Base-by-base conservation (phyloP, 2,888 invertebrate genomes). In the Coleophora flavipennella region DNA sequence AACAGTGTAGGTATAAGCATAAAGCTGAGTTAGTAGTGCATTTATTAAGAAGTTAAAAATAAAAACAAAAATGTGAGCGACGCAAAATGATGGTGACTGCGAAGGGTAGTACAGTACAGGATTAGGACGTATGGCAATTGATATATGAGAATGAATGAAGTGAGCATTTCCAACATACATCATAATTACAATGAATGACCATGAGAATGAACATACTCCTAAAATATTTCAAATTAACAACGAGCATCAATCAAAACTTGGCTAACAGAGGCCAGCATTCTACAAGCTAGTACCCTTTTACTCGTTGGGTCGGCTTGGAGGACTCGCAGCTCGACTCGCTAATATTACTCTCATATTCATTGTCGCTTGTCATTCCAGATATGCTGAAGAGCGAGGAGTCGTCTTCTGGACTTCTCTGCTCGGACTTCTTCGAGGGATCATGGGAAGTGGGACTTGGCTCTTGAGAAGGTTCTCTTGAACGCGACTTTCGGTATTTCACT, bases 311-410 rank as follows among this genome's bases (percentile, higher is more conserved):
- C 46, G 79, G 76, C 67, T 79, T 80, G 53, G 80, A 76, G 45
- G 70, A 77, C 51, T 81, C 80, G 51, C 81, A 80, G 64, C 84
- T 83, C 47, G 83, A 84, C 62, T 84, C 84, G 62, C 83, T 83
- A 65, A 83, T 78, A 70, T 84, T 84, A 78, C 83, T 83, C 55
- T 84, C 84, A 66, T 74, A 84, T 69, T 84, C 84, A 79, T 84
- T 85, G 76, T 85, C 85, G 67, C 86, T 85, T 59, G 85, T 86
- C 76, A 86, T 86, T 68, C 85, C 86, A 58, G 86, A 86, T 68
- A 86, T 86, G 79, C 84, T 85, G 83, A 85, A 78, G 46, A 85
- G 68, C 50, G 85, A 85, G 62, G 86, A 85, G 64, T 85, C 85
- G 44, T 85, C 85, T 75, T 85, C 85, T 41, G 85, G 86, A 72